A percentile compares a stretch with the other conserved stretches of the same genome.
phyloP scores from a whole-genome alignment of 2,888 invertebrate genomes.

The Strigamia crassipes region DNA sequence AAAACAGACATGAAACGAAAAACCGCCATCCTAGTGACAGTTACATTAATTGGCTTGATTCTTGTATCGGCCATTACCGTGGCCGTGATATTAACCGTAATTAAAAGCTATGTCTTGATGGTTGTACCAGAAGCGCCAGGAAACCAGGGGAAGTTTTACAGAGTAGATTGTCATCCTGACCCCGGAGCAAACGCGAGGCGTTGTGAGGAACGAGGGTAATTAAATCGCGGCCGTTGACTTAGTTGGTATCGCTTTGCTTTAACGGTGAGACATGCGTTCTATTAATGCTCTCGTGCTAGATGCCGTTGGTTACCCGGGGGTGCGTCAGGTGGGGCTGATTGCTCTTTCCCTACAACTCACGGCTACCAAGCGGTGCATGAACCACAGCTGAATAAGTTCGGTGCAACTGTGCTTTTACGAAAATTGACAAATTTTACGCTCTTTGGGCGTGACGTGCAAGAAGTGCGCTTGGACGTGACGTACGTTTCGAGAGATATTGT shows the following conservation, averaged over 20 bases:
- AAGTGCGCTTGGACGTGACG: slow-evolving; percentile 45
- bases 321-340: slow-evolving; percentile 43
- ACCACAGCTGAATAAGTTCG: neutral
- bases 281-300: slow-evolving; percentile 30
- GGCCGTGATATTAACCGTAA: neutral
- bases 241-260: neutral
- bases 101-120: neutral
- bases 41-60: neutral
- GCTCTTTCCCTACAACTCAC: slow-evolving; percentile 47
- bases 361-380: slow-evolving; percentile 44
- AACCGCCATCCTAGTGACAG: neutral
- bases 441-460: slow-evolving; percentile 45
- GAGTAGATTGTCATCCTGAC: slow-evolving; percentile 36
- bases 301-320: slow-evolving; percentile 45
- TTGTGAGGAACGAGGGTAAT: slow-evolving; percentile 19
- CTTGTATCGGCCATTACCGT: neutral
- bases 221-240: neutral
- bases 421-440: slow-evolving; percentile 23
- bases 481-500: slow-evolving; percentile 44
- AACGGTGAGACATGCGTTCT: neutral
- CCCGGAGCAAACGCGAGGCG: neutral
- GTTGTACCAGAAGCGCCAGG: neutral
- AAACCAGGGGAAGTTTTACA: neutral
- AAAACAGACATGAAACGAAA: slow-evolving; percentile 22
- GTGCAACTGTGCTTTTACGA: neutral